These are phyloP conservation scores for Ranitomeya imitator DNA, from an alignment of 2,113 vertebrate genomes.

Conservation along the genomic window DNA sequence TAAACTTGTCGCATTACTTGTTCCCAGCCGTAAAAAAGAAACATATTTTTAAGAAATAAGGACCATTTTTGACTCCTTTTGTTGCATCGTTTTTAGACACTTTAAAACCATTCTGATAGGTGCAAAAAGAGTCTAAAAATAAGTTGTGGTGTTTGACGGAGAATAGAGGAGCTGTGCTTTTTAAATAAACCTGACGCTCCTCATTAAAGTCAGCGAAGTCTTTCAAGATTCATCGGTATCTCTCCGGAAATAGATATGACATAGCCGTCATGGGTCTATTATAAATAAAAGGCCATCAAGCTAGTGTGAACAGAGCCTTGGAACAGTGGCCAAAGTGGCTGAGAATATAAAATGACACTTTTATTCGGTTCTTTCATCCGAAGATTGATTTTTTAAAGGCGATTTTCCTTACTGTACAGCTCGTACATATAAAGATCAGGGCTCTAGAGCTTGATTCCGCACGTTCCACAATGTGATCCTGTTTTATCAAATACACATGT, in stretches of 20 bases:
- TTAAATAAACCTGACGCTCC: neutral
- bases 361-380: neutral
- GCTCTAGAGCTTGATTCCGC: neutral
- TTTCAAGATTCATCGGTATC: neutral
- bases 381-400: neutral
- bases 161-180: neutral
- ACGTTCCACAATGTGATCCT: constrained; percentile 25
- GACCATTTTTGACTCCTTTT: no score
- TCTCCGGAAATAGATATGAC: neutral
- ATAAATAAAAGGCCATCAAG: neutral
- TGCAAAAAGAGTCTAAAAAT: neutral
- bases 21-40: no score
- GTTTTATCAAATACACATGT: constrained; percentile 50
- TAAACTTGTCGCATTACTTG: no score
- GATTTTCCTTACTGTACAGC: neutral
- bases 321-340: neutral
- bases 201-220: neutral
- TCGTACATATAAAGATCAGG: neutral
- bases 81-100: neutral
- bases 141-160: neutral
- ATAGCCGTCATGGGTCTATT: neutral
- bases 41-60: no score
- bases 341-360: neutral
- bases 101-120: neutral
- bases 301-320: neutral